Evolutionary conservation across 2,113 vertebrate species (phyloP).

Genomic region (Hemichromis elongatus): DNA sequence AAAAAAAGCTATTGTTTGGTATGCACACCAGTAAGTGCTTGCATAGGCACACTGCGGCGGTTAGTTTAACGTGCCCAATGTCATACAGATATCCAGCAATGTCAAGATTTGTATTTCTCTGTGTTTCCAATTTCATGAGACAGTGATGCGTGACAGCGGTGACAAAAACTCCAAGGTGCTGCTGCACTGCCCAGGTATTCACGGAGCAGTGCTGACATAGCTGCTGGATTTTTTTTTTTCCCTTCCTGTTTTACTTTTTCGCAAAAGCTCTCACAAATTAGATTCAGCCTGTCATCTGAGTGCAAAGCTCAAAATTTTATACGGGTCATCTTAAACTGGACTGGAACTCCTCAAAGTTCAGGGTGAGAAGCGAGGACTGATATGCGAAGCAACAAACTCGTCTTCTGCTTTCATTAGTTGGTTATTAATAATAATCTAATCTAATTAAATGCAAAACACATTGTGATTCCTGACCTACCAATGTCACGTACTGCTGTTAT

Average conservation of each 20-base stretch:
- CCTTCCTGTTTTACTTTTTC: conserved; percentile 26
- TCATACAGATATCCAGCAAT: conserved; percentile 67
- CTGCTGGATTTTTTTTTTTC: conserved; percentile 9
- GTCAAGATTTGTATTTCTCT: conserved; percentile 69
- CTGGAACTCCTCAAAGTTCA: conserved; percentile 6
- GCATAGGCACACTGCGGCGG: conserved; percentile 34
- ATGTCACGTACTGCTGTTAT: neutral
- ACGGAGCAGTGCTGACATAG: conserved; percentile 46
- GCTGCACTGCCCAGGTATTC: conserved; percentile 53
- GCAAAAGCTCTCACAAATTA: conserved; percentile 43
- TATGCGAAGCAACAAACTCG: neutral
- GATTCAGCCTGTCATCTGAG: conserved; percentile 37
- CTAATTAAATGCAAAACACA: neutral
- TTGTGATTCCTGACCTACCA: neutral
- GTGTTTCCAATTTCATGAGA: conserved; percentile 73
- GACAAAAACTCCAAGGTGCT: conserved; percentile 64
- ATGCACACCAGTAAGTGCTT: conserved; percentile 20
- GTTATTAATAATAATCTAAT: neutral
- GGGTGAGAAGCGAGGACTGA: neutral
- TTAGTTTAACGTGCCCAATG: conserved; percentile 57
- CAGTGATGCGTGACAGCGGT: conserved; percentile 67
- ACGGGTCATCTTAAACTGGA: neutral
- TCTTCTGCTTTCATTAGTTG: neutral
- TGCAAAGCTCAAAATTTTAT: neutral
- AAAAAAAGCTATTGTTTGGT: conserved; percentile 45